A percentile compares a stretch with the other conserved stretches of the same genome.
phyloP scores from a whole-genome alignment of 2,113 vertebrate genomes.

The Lanius collurio region DNA sequence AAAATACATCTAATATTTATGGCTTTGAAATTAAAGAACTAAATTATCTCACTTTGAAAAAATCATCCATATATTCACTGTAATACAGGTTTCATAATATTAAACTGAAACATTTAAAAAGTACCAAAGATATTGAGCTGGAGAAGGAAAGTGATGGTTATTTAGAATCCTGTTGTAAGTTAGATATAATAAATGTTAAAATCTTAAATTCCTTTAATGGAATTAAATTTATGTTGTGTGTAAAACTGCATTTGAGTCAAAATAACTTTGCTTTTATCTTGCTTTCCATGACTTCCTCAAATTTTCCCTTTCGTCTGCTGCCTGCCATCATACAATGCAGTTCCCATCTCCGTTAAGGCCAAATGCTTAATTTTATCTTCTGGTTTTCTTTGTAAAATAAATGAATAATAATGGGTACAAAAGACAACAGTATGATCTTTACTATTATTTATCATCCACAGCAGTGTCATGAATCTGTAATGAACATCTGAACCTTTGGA shows the following conservation, averaged over 20 bases:
- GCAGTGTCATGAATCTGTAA: neutral
- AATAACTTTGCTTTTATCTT: neutral
- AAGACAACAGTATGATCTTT: neutral
- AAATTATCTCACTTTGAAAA: neutral
- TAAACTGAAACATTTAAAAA: neutral
- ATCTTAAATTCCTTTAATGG: neutral
- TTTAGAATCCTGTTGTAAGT: neutral
- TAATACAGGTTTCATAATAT: neutral
- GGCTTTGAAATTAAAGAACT: neutral
- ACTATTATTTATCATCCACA: neutral
- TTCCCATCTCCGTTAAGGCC: fast-evolving
- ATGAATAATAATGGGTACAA: neutral
- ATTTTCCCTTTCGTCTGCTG: neutral
- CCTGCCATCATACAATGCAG: neutral
- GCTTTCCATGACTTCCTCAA: neutral
- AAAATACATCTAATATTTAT: neutral
- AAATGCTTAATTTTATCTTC: neutral
- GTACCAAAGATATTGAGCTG: neutral
- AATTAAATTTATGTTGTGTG: neutral
- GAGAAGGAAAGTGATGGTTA: neutral
- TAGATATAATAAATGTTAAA: neutral
- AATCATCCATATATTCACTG: neutral
- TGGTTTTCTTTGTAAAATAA: neutral
- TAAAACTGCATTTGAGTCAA: neutral
- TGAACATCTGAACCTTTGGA: neutral